These are phyloP conservation scores for Eurosta solidaginis DNA, from an alignment of 1,140 invertebrate species.

Conservation along the genomic window DNA sequence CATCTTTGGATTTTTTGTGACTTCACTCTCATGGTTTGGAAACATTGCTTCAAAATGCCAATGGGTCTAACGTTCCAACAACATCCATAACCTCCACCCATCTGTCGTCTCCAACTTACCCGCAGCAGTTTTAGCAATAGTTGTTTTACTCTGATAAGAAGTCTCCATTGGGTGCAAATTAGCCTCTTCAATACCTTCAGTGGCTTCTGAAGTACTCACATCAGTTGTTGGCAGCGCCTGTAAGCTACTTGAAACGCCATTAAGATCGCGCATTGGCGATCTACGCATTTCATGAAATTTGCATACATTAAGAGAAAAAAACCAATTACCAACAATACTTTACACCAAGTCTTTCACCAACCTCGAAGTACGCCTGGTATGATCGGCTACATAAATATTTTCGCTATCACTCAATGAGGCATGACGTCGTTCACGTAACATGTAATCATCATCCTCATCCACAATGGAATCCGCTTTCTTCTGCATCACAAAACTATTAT, in stretches of 20 bases:
- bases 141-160: constrained; percentile 35
- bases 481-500: background rate
- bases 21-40: too few relatives aligned
- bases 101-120: constrained; percentile 27
- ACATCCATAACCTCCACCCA: background rate
- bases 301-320: background rate
- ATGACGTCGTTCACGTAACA: background rate
- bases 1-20: too few relatives aligned
- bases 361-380: background rate
- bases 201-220: background rate
- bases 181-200: background rate
- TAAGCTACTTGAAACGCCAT: background rate
- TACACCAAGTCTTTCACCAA: background rate
- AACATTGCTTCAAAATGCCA: too few relatives aligned
- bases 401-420: background rate
- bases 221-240: background rate
- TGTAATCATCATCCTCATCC: background rate
- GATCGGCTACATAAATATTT: background rate
- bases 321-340: too few relatives aligned
- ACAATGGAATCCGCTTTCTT: background rate
- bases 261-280: background rate
- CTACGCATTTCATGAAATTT: background rate
- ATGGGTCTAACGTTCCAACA: too few relatives aligned
- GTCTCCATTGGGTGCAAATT: constrained; percentile 30
- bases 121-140: constrained; percentile 33